These are phyloP conservation scores for Cardiocondyla obscurior DNA, from an alignment of 1,140 invertebrate genomes.

Conservation along the genomic window DNA sequence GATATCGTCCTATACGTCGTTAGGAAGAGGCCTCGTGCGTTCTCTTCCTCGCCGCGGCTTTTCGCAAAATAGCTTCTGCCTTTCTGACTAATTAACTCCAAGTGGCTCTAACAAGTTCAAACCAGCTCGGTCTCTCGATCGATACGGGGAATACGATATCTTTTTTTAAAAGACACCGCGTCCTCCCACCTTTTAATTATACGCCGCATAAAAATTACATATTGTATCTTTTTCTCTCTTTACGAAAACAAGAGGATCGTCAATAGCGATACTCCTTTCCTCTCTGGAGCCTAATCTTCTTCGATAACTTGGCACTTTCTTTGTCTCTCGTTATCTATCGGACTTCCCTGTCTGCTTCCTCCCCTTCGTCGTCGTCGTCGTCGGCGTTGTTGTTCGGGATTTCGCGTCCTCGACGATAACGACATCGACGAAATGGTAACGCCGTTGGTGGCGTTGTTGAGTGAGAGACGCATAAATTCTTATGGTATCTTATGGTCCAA, in stretches of 20 bases:
- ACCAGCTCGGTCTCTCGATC: neutral
- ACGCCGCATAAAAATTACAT: too few relatives aligned
- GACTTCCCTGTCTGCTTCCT: slow-evolving; percentile 3
- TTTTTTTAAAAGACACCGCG: neutral
- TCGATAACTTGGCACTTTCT: slow-evolving; percentile 8
- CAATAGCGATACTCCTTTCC: neutral
- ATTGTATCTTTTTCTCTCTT: neutral
- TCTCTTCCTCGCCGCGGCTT: neutral
- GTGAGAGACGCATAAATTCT: slow-evolving; percentile 65
- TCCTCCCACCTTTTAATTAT: neutral
- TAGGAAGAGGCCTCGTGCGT: neutral
- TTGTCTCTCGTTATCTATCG: slow-evolving; percentile 15
- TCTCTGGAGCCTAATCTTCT: neutral
- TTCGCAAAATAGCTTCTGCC: neutral
- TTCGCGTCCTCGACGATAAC: slow-evolving; percentile 53
- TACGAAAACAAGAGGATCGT: neutral
- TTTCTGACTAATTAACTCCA: slow-evolving; percentile 19
- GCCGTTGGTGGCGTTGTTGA: slow-evolving; percentile 50
- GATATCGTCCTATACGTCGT: slow-evolving; percentile 44
- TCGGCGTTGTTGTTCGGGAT: slow-evolving; percentile 31
- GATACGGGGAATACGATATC: neutral
- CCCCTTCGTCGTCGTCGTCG: neutral
- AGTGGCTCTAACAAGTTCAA: neutral
- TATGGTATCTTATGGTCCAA: slow-evolving; percentile 60
- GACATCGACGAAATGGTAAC: slow-evolving; percentile 47